Percentiles rank a stretch among this genome's conserved stretches.
Evolutionary conservation across 2,797 vertebrate genomes (phyloP).

Genomic region (Thripadectes ignobilis): DNA sequence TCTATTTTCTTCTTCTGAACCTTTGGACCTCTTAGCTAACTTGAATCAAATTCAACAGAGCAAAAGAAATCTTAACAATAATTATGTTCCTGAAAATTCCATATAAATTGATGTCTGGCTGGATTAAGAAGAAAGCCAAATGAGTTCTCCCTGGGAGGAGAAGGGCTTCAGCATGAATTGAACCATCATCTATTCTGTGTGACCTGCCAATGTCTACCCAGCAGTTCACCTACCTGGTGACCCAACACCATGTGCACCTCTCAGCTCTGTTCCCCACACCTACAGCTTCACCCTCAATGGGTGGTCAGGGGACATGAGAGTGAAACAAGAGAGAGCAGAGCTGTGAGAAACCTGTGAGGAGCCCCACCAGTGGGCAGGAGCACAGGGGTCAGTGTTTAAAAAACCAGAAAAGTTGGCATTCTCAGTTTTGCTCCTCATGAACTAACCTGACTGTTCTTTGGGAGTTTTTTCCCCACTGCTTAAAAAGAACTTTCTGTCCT

Average conservation of each 20-base stretch:
- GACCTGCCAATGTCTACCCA: not conserved
- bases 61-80: not conserved
- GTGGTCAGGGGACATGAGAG: not conserved
- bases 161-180: not conserved
- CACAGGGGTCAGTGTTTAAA: not conserved
- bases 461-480: not conserved
- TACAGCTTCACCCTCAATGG: not conserved
- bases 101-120: not conserved
- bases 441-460: not conserved
- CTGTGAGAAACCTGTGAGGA: not conserved
- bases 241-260: not conserved
- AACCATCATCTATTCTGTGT: not conserved
- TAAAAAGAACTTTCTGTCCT: not conserved
- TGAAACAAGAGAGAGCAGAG: not conserved
- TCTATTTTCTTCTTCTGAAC: not conserved
- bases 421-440: not conserved
- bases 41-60: not conserved
- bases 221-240: not conserved
- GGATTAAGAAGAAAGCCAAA: not conserved
- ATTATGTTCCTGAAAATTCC: not conserved
- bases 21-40: not conserved
- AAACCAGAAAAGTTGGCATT: not conserved
- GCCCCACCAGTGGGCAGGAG: rapidly evolving
- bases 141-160: rapidly evolving
- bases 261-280: not conserved